phyloP scores from a whole-genome alignment of 2,797 vertebrate genomes.

The Sciurus vulgaris region DNA sequence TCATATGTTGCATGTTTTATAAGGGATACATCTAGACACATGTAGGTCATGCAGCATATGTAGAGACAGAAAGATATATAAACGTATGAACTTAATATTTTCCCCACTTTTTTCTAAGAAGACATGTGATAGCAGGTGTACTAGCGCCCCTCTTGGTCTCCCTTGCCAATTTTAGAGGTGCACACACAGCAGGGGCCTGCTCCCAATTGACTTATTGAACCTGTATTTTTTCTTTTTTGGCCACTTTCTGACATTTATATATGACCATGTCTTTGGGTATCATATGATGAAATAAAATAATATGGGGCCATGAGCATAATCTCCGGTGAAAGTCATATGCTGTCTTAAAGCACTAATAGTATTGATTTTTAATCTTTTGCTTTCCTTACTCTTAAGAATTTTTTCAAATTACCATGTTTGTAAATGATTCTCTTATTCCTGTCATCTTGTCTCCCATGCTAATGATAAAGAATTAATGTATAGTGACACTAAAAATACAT shows the following conservation, averaged over 20 bases:
- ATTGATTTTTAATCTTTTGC: neutral
- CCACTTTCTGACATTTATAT: neutral
- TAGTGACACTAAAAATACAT: neutral
- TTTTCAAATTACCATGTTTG: neutral
- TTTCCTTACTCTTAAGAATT: neutral
- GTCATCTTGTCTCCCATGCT: neutral
- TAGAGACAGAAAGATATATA: neutral
- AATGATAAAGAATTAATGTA: neutral
- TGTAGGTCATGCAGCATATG: neutral
- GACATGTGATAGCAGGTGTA: too few species aligned
- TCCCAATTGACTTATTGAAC: neutral
- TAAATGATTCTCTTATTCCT: neutral
- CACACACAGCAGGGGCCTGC: neutral
- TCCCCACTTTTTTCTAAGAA: neutral
- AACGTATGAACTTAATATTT: neutral
- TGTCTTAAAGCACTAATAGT: neutral
- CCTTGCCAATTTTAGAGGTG: neutral
- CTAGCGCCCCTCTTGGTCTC: neutral
- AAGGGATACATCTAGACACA: neutral
- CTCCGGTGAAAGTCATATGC: neutral
- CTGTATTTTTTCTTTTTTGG: neutral
- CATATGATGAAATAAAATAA: constrained; percentile 6
- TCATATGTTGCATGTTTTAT: neutral
- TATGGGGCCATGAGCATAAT: neutral
- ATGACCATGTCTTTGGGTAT: neutral